These are phyloP conservation scores for Agrilus mali DNA, from an alignment of 2,888 invertebrate species.

Conservation along the genomic window DNA sequence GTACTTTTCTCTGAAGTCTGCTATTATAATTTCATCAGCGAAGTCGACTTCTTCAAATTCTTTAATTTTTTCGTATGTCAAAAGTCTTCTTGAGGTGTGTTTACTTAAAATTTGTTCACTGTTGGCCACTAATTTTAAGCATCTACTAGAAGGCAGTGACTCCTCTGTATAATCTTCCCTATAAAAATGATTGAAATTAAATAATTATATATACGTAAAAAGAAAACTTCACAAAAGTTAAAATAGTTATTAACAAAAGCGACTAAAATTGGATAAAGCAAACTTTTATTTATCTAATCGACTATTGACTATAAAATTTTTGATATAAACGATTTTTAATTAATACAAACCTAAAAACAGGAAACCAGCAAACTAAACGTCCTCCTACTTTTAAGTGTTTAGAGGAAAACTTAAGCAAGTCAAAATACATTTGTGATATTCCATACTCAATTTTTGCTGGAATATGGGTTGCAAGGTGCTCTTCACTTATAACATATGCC, in stretches of 20 bases:
- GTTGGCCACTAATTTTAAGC: conserved; percentile 64
- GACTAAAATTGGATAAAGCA: neutral
- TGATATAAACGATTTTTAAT: no score
- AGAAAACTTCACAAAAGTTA: neutral
- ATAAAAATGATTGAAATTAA: conserved; percentile 15
- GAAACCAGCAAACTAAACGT: conserved; percentile 91
- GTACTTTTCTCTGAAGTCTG: conserved; percentile 53
- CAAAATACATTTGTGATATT: conserved; percentile 67
- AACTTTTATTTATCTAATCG: no score
- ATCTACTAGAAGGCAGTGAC: conserved; percentile 69
- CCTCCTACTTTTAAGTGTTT: conserved; percentile 62
- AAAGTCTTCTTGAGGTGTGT: conserved; percentile 66
- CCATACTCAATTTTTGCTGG: conserved; percentile 80
- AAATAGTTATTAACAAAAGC: neutral
- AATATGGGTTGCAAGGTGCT: conserved; percentile 56
- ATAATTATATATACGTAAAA: neutral
- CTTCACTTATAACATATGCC: conserved; percentile 49
- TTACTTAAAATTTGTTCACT: conserved; percentile 81
- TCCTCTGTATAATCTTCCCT: conserved; percentile 61
- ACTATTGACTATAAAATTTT: no score
- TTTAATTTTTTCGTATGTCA: conserved; percentile 70
- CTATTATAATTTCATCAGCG: conserved; percentile 30
- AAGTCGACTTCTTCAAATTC: conserved; percentile 34
- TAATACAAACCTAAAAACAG: conserved; percentile 58
- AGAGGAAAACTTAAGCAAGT: conserved; percentile 75